Percentiles rank a stretch among this genome's conserved stretches.
phyloP scores from a whole-genome alignment of 2,113 vertebrate species.

The Gopherus evgoodei region DNA sequence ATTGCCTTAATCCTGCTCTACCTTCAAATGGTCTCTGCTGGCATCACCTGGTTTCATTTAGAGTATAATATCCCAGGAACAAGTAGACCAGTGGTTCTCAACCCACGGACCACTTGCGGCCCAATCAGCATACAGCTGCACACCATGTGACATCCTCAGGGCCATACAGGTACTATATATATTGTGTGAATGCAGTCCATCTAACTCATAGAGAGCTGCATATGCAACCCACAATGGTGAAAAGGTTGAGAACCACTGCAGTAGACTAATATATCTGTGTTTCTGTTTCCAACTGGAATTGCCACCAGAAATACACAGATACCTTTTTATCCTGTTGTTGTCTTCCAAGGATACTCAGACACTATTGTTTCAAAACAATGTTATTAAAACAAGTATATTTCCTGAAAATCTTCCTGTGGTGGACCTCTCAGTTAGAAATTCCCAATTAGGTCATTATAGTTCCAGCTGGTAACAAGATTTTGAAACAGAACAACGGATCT shows the following conservation, averaged over 20 bases:
- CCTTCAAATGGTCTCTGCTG: background rate
- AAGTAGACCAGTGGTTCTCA: too few species aligned
- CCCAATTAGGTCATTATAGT: background rate
- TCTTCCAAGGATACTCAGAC: background rate
- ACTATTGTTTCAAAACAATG: background rate
- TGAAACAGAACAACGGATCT: background rate
- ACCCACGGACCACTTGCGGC: too few species aligned
- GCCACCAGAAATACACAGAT: accelerated
- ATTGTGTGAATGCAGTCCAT: too few species aligned
- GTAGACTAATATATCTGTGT: background rate
- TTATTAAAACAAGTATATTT: background rate
- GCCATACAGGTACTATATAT: too few species aligned
- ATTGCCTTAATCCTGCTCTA: background rate
- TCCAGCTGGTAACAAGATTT: background rate
- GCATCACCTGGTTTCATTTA: background rate
- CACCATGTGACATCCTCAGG: too few species aligned
- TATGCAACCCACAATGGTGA: too few species aligned
- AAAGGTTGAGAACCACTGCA: too few species aligned
- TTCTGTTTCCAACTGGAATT: background rate
- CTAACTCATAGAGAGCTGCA: too few species aligned
- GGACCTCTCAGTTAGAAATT: background rate
- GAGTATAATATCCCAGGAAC: background rate
- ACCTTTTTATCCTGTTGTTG: background rate
- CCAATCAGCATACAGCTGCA: too few species aligned
- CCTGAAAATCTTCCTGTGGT: background rate